These are phyloP conservation scores for Fragum whitleyi DNA, from an alignment of 2,888 invertebrate genomes.

Conservation along the genomic window DNA sequence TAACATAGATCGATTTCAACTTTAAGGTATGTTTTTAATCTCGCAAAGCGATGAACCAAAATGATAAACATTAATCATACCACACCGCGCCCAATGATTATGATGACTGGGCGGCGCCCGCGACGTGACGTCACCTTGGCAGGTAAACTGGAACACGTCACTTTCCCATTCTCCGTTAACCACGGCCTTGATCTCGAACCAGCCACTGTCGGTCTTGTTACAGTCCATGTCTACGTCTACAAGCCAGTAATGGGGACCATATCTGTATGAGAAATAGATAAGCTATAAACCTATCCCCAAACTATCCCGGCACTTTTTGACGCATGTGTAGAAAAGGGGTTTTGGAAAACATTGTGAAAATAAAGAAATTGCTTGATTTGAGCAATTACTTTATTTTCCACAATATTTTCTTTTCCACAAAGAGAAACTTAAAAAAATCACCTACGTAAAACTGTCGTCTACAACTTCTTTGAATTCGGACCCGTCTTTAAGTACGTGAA, in stretches of 20 bases:
- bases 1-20: too few relatives aligned
- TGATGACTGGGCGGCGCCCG: slow-evolving; percentile 67
- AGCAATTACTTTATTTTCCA: too few relatives aligned
- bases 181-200: slow-evolving; percentile 85
- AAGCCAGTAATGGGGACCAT: slow-evolving; percentile 85
- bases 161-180: slow-evolving; percentile 83
- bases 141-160: slow-evolving; percentile 76
- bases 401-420: too few relatives aligned
- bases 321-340: not conserved
- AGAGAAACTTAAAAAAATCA: too few relatives aligned
- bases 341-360: too few relatives aligned
- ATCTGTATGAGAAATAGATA: slow-evolving; percentile 74
- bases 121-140: slow-evolving; percentile 77
- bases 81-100: slow-evolving; percentile 85
- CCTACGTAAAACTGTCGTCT: too few relatives aligned
- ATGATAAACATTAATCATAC: slow-evolving; percentile 84
- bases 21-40: slow-evolving; percentile 55
- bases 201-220: slow-evolving; percentile 83
- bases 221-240: slow-evolving; percentile 85
- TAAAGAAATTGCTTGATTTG: too few relatives aligned
- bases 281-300: not conserved
- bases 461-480: too few relatives aligned
- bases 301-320: not conserved
- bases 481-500: too few relatives aligned
- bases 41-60: slow-evolving; percentile 75